phyloP scores from a whole-genome alignment of 2,113 vertebrate species.

The Cepphus grylle region DNA sequence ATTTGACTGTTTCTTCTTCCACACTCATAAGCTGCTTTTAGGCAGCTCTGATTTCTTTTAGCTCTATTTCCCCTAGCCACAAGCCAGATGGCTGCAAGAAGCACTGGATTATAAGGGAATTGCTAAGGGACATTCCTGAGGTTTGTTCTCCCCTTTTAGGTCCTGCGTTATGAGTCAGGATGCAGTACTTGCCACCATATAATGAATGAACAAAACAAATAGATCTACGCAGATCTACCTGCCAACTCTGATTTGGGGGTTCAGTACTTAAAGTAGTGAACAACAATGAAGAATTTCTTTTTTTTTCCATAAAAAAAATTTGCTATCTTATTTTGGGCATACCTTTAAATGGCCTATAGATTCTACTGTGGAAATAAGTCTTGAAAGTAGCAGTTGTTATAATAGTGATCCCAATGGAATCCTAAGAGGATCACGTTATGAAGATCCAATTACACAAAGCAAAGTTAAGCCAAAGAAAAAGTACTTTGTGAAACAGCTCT shows the following conservation, averaged over 20 bases:
- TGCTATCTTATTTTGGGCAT: not conserved
- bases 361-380: not conserved
- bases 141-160: not conserved
- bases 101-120: not conserved
- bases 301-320: not conserved
- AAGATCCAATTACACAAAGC: not conserved
- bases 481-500: not conserved
- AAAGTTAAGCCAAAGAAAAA: not conserved
- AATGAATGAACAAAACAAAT: not conserved
- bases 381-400: not conserved
- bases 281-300: not conserved
- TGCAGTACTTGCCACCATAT: not conserved
- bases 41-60: not conserved
- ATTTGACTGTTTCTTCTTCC: not conserved
- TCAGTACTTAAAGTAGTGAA: not conserved
- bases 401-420: not conserved
- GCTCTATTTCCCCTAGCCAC: not conserved
- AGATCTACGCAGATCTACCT: not conserved
- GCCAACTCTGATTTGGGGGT: not conserved
- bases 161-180: not conserved
- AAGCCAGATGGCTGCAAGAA: not conserved
- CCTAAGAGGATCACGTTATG: not conserved
- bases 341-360: not conserved
- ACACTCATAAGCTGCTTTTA: not conserved
- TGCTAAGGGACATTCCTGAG: not conserved